Percentiles rank a stretch among this genome's conserved stretches.
Conservation (phyloP, 1,140 invertebrate species). For the Drosophila pandora region DNA sequence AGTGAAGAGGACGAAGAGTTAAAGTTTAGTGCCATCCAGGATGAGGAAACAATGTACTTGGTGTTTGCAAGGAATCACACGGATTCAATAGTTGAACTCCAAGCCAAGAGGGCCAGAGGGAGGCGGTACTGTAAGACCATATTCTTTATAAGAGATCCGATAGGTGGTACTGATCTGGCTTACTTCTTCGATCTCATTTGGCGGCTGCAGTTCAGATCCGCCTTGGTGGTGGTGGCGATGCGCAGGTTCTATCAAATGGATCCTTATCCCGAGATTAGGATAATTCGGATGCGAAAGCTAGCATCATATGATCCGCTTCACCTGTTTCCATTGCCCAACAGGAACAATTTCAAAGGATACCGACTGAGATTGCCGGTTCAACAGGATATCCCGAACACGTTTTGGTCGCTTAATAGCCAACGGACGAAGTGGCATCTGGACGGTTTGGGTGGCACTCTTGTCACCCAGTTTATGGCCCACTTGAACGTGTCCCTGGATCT, state of each 20-base stretch:
- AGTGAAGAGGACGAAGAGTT: not conserved
- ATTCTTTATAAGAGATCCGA: constrained; percentile 23
- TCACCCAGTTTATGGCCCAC: constrained; percentile 45
- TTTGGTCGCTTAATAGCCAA: constrained; percentile 43
- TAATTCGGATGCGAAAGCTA: constrained; percentile 19
- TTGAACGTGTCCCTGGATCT: constrained; percentile 57
- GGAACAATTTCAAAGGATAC: constrained; percentile 47
- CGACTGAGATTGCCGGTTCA: constrained; percentile 56
- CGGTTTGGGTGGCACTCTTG: constrained; percentile 49
- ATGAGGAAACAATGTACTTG: constrained; percentile 48
- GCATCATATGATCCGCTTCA: constrained; percentile 13
- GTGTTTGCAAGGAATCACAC: constrained; percentile 48
- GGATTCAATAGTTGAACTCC: constrained; percentile 42
- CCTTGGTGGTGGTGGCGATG: constrained; percentile 46
- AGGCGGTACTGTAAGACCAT: constrained; percentile 51
- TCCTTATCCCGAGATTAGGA: constrained; percentile 54
- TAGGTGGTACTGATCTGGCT: not conserved
- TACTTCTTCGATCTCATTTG: constrained; percentile 49
- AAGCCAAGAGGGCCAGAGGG: constrained; percentile 30
- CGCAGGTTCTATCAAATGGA: constrained; percentile 60
- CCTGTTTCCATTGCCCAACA: constrained; percentile 39
- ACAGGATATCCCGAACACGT: constrained; percentile 61
- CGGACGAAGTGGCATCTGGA: constrained; percentile 20
- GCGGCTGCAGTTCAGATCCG: constrained; percentile 52
- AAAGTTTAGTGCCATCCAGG: constrained; percentile 20